These are phyloP conservation scores for Typhlichthys subterraneus DNA, from an alignment of 2,797 vertebrate species.

Conservation along the genomic window DNA sequence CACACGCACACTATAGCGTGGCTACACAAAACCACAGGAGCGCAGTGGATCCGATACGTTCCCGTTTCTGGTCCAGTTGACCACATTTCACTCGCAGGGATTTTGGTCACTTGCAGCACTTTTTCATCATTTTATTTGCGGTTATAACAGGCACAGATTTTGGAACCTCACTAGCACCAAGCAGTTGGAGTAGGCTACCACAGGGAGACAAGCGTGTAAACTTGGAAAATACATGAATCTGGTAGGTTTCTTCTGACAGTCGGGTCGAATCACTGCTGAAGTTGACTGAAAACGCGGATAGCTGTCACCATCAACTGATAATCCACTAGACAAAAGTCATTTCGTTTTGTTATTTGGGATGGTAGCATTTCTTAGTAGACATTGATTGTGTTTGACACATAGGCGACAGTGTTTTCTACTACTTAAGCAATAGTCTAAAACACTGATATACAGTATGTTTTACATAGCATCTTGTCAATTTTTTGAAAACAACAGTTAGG, in stretches of 20 bases:
- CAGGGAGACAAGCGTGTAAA: neutral
- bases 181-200: neutral
- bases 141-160: neutral
- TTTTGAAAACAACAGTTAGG: too few relatives aligned
- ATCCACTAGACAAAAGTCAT: conserved; percentile 20
- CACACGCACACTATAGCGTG: conserved; percentile 13
- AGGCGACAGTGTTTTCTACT: too few relatives aligned
- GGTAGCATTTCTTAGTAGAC: too few relatives aligned
- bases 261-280: conserved; percentile 25
- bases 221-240: conserved; percentile 8
- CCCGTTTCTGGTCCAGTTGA: conserved; percentile 5
- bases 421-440: too few relatives aligned
- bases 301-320: conserved; percentile 51
- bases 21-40: conserved; percentile 12
- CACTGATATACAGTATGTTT: too few relatives aligned
- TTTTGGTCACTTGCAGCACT: neutral
- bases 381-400: too few relatives aligned
- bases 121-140: neutral
- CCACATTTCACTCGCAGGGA: conserved; percentile 1
- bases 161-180: neutral
- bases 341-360: conserved; percentile 24
- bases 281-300: conserved; percentile 51
- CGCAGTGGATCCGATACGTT: conserved; percentile 21
- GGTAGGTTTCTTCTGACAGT: conserved; percentile 52
- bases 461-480: too few relatives aligned